Evolutionary conservation across 2,888 invertebrate species (phyloP).

Genomic region (Metallyticus violacea): DNA sequence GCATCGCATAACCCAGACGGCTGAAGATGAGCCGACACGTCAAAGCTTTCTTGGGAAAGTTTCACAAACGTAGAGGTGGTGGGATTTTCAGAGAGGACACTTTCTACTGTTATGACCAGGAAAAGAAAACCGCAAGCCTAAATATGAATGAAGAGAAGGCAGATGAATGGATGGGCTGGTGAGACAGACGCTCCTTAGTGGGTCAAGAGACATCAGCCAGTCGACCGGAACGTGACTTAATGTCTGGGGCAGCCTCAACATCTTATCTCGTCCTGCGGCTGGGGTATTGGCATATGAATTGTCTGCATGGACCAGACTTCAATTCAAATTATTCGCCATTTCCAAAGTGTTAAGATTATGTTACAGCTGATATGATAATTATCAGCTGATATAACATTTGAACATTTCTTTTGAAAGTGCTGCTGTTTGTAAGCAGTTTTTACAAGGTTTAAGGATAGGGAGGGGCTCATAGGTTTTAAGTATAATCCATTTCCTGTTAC

Average conservation of each 20-base stretch:
- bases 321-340: too few species aligned
- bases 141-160: constrained; percentile 3
- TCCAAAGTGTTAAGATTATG: too few species aligned
- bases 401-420: too few species aligned
- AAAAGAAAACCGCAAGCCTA: background rate
- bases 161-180: constrained; percentile 15
- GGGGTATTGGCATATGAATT: too few species aligned
- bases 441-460: too few species aligned
- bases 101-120: constrained; percentile 1
- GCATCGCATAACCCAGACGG: background rate
- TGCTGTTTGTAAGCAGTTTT: too few species aligned
- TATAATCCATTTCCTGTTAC: too few species aligned
- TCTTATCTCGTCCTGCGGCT: background rate
- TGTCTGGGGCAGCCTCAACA: background rate
- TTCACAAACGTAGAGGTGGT: background rate
- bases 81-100: background rate
- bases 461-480: too few species aligned
- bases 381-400: too few species aligned
- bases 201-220: background rate
- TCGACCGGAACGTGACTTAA: background rate
- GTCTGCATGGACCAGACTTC: too few species aligned
- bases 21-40: background rate
- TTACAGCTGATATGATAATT: too few species aligned
- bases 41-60: background rate
- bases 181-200: background rate